Percentiles rank a stretch among this genome's conserved stretches.
Evolutionary conservation across 2,888 invertebrate genomes (phyloP).

Genomic region (Clusia tigrina): DNA sequence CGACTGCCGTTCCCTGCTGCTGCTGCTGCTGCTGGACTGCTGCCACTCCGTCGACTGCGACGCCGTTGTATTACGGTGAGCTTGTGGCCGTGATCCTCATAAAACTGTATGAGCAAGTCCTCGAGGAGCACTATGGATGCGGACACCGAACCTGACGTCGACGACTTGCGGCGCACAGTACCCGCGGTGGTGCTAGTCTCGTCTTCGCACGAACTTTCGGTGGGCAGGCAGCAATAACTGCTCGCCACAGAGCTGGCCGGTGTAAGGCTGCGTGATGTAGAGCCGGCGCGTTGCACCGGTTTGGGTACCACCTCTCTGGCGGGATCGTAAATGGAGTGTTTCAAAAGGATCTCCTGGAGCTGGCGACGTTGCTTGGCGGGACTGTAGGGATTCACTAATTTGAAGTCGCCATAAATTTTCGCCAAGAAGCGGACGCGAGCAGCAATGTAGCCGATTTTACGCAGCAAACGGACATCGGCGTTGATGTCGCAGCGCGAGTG

Average conservation of each 20-base stretch:
- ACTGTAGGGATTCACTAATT: constrained; percentile 58
- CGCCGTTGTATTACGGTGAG: constrained; percentile 54
- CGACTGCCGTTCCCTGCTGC: constrained; percentile 32
- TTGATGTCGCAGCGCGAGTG: constrained; percentile 36
- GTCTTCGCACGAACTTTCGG: constrained; percentile 9
- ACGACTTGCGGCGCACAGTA: constrained; percentile 52
- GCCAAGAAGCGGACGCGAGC: constrained; percentile 60
- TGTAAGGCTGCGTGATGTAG: constrained; percentile 31
- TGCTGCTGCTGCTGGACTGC: constrained; percentile 27
- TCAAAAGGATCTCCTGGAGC: constrained; percentile 54
- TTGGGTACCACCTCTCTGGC: constrained; percentile 38
- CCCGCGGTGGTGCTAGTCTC: constrained; percentile 27
- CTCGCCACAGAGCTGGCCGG: constrained; percentile 39
- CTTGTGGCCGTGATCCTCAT: constrained; percentile 58
- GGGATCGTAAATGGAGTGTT: constrained; percentile 53
- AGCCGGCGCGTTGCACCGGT: neutral
- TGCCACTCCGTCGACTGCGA: constrained; percentile 37
- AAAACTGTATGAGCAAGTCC: constrained; percentile 61
- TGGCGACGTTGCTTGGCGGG: constrained; percentile 57
- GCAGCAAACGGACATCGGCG: constrained; percentile 61
- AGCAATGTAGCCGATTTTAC: constrained; percentile 63
- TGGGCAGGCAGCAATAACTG: constrained; percentile 38
- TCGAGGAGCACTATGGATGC: constrained; percentile 55
- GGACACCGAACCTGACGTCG: constrained; percentile 32
- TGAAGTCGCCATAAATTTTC: constrained; percentile 57